Evolutionary conservation across 2,797 vertebrate species (phyloP), one percentile per base, ranked within the genome.

Genomic region (Staurois parvus): DNA sequence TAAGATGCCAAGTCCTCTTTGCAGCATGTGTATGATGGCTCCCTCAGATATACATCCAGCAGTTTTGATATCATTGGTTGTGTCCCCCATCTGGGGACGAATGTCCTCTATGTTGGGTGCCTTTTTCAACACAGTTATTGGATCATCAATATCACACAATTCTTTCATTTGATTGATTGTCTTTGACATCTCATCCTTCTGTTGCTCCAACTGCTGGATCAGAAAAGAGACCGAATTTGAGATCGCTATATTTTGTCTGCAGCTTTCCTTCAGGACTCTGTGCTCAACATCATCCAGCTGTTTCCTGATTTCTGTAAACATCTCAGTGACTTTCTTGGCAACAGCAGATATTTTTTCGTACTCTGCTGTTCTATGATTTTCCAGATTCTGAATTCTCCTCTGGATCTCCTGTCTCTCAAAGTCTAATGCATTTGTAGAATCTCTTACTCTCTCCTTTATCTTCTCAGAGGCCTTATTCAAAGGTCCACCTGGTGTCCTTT

Each of bases 261-360:
- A 30, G 29, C 75, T 34, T 26, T 48, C 81, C 2, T 0, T 0
- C 4, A 30, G 29, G 0, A 76, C 32, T 5, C 59, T 42, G 21
- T 78, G 26, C 64, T 79, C 76, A 6, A 68, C 6, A 3, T 4
- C 9, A n/a, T 32, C 19, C 1, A 85, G 5, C 40, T 74, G 15
- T 64, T 52, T 4, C 30, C 40, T 79, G 56, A 79, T 68, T 11
- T 74, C 76, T 15, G 24, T 17, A 67, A 79, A 67, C 28, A 85
- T 29, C 2, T 40, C 69, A 52, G 28, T 13, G 24, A 70, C 24
- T 32, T 21, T 67, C 62, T 24, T 10, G 26, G 72, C 26, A 13
- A 84, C n/a, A 17, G 19, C 29, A 34, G 8, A 7, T 9, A 59
- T 37, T 42, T 34, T 74, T 56, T 19, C 40, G 9, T 68, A 13